A percentile compares a stretch with the other conserved stretches of the same genome.
These are phyloP conservation scores for Drosophila insularis DNA, from an alignment of 1,140 invertebrate genomes.

Conservation along the genomic window DNA sequence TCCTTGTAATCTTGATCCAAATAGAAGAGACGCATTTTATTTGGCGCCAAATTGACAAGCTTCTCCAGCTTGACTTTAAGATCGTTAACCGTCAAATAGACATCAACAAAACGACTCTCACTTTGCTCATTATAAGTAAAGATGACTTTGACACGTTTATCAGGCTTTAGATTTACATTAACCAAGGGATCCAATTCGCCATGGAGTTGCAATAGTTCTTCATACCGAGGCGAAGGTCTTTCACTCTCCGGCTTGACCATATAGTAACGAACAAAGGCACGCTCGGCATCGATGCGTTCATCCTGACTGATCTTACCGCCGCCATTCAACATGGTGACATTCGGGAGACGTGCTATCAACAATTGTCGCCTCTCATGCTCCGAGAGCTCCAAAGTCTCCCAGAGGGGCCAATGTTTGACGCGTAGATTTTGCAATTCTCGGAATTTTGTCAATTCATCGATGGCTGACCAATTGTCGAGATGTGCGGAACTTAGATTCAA, in stretches of 20 bases:
- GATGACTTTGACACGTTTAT: slow-evolving; percentile 92
- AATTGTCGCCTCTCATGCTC: slow-evolving; percentile 93
- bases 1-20: slow-evolving; percentile 89
- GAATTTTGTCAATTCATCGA: slow-evolving; percentile 92
- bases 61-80: slow-evolving; percentile 91
- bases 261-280: slow-evolving; percentile 95
- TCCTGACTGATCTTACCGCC: slow-evolving; percentile 92
- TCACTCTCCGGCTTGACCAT: slow-evolving; percentile 93
- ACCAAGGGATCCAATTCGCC: slow-evolving; percentile 94
- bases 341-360: slow-evolving; percentile 93
- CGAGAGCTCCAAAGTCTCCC: slow-evolving; percentile 90
- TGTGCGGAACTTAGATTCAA: slow-evolving; percentile 93
- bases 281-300: slow-evolving; percentile 95
- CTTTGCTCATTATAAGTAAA: slow-evolving; percentile 90
- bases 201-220: slow-evolving; percentile 90
- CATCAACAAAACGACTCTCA: slow-evolving; percentile 89
- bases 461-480: slow-evolving; percentile 92
- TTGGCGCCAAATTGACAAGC: slow-evolving; percentile 89
- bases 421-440: slow-evolving; percentile 91
- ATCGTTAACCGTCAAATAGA: slow-evolving; percentile 90
- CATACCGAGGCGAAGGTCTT: slow-evolving; percentile 89
- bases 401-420: slow-evolving; percentile 88
- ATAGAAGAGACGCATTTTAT: slow-evolving; percentile 93
- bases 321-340: slow-evolving; percentile 92
- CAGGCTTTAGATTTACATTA: slow-evolving; percentile 92